Evolutionary conservation across 2,888 invertebrate genomes (phyloP).

Genomic region (Cosmorhoe ocellata): DNA sequence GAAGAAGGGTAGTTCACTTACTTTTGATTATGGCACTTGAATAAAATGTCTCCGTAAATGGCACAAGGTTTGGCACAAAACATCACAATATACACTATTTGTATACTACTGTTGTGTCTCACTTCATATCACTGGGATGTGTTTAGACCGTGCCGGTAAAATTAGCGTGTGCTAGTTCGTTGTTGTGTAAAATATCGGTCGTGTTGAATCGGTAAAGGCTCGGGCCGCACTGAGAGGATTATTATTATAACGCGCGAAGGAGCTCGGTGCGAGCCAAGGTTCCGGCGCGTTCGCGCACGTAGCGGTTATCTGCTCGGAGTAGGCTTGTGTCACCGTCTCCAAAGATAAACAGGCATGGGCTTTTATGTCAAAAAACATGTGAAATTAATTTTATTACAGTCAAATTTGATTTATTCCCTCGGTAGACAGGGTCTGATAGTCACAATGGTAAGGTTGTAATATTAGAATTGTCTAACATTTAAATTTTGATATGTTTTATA

Average conservation of each 20-base stretch:
- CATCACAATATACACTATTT: slow-evolving; percentile 74
- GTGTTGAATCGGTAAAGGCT: slow-evolving; percentile 76
- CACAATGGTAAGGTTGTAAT: too few relatives aligned
- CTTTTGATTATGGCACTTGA: slow-evolving; percentile 56
- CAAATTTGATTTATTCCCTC: too few relatives aligned
- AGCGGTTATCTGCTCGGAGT: slow-evolving; percentile 64
- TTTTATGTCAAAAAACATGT: too few relatives aligned
- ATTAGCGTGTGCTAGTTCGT: slow-evolving; percentile 43
- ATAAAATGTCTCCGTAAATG: slow-evolving; percentile 63
- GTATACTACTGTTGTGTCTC: slow-evolving; percentile 58
- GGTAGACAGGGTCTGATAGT: too few relatives aligned
- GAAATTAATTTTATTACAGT: too few relatives aligned
- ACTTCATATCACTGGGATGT: slow-evolving; percentile 50
- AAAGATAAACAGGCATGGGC: too few relatives aligned
- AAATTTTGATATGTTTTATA: too few relatives aligned
- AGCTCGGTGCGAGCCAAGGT: slow-evolving; percentile 74
- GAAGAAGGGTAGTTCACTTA: slow-evolving; percentile 40
- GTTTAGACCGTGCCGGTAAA: slow-evolving; percentile 40
- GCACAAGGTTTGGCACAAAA: slow-evolving; percentile 73
- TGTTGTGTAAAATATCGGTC: slow-evolving; percentile 57
- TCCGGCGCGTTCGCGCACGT: slow-evolving; percentile 66
- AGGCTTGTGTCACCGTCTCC: slow-evolving; percentile 7
- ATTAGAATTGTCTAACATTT: too few relatives aligned
- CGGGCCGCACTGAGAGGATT: slow-evolving; percentile 74
- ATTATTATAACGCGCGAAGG: slow-evolving; percentile 76